Evolutionary conservation across 2,797 vertebrate species (phyloP).

Genomic region (Crax fasciolata): DNA sequence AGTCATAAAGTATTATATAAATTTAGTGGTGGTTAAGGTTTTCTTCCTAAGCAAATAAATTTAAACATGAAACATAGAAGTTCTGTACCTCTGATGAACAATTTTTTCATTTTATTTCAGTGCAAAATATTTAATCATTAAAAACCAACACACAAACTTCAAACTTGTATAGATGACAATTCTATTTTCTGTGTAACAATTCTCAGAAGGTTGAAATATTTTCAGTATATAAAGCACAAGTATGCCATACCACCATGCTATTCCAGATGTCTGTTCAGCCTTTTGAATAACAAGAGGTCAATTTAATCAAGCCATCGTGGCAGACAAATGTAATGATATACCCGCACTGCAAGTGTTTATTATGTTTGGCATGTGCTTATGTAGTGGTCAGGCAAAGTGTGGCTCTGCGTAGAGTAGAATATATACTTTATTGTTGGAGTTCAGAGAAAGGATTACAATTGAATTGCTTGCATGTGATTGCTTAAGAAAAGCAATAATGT

Average conservation of each 20-base stretch:
- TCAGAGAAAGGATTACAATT: conserved; percentile 30
- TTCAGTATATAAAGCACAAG: background rate
- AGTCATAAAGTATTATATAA: background rate
- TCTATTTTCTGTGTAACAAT: background rate
- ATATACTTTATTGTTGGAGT: background rate
- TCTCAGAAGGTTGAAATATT: conserved; percentile 28
- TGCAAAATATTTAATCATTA: background rate
- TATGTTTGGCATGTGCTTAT: conserved; percentile 16
- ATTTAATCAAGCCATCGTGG: background rate
- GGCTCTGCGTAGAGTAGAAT: background rate
- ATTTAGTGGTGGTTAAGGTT: background rate
- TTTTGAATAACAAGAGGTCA: conserved; percentile 40
- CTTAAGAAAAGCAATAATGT: conserved; percentile 18
- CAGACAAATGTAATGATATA: conserved; percentile 40
- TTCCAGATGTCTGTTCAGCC: conserved; percentile 5
- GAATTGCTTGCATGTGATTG: conserved; percentile 26
- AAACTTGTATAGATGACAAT: background rate
- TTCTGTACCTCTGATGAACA: background rate
- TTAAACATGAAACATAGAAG: background rate
- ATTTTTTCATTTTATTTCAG: conserved; percentile 16
- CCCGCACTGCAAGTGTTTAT: conserved; percentile 21
- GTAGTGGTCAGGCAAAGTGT: conserved; percentile 23
- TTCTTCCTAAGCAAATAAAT: background rate
- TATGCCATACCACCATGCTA: background rate
- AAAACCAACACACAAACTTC: background rate